Evolutionary conservation across 2,888 invertebrate species (phyloP), one percentile per base, ranked within the genome.

Genomic region (Colostygia pectinataria): DNA sequence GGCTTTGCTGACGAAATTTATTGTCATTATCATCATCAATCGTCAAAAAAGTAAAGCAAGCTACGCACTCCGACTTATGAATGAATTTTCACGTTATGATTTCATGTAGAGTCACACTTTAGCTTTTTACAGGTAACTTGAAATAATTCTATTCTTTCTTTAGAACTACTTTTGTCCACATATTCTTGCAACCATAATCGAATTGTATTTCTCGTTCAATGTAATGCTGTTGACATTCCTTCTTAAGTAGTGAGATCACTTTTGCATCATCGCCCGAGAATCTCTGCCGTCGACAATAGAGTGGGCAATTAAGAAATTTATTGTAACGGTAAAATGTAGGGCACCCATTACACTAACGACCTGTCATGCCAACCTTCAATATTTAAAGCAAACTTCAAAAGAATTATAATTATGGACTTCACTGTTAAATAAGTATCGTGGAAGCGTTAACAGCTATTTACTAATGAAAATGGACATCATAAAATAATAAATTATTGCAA

Each of bases 261-360:
- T 82, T 83, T 78, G 78, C 86, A 82, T 87, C 88, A 86, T 66
- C 74, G 74, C 68, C 69, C 59, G 80, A 71, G 83, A 88, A 88
- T 88, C 82, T 83, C 80, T 59, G 74, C 75, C 65, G 64, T 36
- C 38, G 27, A 74, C 75, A 75, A 73, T 71, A 61, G 61, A 51
- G 54, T 50, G 51, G 70, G 75, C 84, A 85, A 87, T 88, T 88
- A 89, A 86, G 82, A 83, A 83, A 88, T 88, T 83, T 83, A 83
- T 83, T 79, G 74, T 81, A 76, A 82, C 75, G 73, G 74, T 75
- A 73, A 65, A 78, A 83, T 83, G 77, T 83, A 77, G 87, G 75
- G 65, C 83, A 67, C 53, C 78, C 77, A 83, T 87, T 85, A 81
- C 66, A 56, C 74, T 86, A 85, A 86, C 80, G 82, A 82, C 69